Evolutionary conservation across 1,140 invertebrate genomes (phyloP).

Genomic region (Drosophila pandora): DNA sequence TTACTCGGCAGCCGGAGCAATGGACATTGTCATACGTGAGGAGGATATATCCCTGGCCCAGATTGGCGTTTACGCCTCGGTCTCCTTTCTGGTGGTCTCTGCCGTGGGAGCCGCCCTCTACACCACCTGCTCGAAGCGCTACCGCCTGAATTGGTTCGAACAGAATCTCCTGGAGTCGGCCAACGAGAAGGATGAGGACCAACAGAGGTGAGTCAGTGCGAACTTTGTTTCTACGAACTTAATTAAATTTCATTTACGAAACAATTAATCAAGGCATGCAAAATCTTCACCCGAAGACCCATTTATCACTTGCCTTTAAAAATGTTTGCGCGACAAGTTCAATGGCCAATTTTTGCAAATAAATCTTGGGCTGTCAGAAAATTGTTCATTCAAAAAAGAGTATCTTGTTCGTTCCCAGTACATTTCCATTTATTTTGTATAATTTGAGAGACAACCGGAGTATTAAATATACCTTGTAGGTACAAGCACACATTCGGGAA

Average conservation of each 20-base stretch:
- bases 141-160: constrained; percentile 85
- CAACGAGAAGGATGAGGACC: constrained; percentile 79
- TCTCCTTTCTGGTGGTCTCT: constrained; percentile 79
- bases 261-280: background rate
- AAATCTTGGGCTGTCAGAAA: background rate
- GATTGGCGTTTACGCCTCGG: constrained; percentile 77
- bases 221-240: background rate
- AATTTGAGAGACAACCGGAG: background rate
- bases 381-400: background rate
- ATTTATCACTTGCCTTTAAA: background rate
- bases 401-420: background rate
- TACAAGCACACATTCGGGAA: background rate
- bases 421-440: background rate
- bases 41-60: constrained; percentile 80
- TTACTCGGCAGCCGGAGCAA: constrained; percentile 13
- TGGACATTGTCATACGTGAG: constrained; percentile 81
- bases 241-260: background rate
- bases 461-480: constrained; percentile 1
- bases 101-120: constrained; percentile 83
- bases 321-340: background rate
- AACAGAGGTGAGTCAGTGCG: constrained; percentile 63
- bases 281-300: background rate
- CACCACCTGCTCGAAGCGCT: constrained; percentile 84
- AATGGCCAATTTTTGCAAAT: background rate
- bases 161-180: constrained; percentile 85